These are phyloP conservation scores for Poicephalus meyeri DNA, from an alignment of 2,113 vertebrate species.

Conservation along the genomic window DNA sequence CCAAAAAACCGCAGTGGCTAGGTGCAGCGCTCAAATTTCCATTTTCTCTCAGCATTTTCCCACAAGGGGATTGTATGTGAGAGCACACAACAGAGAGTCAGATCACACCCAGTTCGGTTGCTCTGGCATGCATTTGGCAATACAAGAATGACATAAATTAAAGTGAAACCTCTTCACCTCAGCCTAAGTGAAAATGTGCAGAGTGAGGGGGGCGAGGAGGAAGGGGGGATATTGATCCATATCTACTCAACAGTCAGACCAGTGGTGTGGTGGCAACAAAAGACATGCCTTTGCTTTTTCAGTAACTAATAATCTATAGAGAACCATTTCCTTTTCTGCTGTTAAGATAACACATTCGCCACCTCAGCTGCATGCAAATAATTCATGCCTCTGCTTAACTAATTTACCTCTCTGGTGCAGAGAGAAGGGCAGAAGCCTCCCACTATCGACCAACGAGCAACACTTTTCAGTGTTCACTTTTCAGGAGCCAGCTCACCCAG, in stretches of 20 bases:
- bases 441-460: background rate
- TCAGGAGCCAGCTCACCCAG: background rate
- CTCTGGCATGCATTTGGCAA: conserved; percentile 50
- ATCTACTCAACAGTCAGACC: conserved; percentile 65
- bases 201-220: background rate
- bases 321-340: conserved; percentile 62
- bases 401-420: conserved; percentile 20
- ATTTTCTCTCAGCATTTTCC: conserved; percentile 66
- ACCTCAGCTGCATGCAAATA: conserved; percentile 61
- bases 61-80: conserved; percentile 56
- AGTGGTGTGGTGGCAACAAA: conserved; percentile 24
- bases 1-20: conserved; percentile 28
- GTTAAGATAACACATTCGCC: conserved; percentile 34
- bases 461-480: background rate
- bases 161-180: conserved; percentile 63
- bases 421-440: conserved; percentile 39
- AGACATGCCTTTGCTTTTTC: conserved; percentile 39
- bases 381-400: conserved; percentile 17
- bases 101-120: conserved; percentile 44
- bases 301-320: conserved; percentile 63
- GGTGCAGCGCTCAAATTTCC: conserved; percentile 49
- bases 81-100: conserved; percentile 50
- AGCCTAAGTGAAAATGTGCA: conserved; percentile 55
- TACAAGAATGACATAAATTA: conserved; percentile 57
- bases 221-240: conserved; percentile 46